These are phyloP conservation scores for Tachina fera DNA, from an alignment of 2,888 invertebrate genomes.

Conservation along the genomic window DNA sequence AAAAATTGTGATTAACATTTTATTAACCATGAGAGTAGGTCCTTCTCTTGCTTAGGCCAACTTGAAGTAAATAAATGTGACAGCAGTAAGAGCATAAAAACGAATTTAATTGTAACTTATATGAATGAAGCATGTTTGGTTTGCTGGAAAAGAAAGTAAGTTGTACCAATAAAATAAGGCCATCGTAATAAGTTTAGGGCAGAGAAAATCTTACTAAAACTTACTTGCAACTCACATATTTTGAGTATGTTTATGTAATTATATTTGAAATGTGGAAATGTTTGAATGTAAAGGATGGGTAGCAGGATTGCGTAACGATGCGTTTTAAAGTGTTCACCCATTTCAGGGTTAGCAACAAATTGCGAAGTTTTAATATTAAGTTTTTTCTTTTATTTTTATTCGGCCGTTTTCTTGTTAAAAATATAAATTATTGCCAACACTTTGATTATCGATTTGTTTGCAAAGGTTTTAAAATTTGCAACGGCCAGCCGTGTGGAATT, in stretches of 20 bases:
- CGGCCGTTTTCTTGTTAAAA: no score
- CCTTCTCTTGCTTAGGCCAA: conserved; percentile 47
- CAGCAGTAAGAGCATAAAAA: conserved; percentile 7
- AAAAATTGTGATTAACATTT: conserved; percentile 39
- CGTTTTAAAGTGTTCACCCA: no score
- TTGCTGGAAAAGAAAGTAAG: background rate
- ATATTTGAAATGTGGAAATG: no score
- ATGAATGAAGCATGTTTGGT: conserved; percentile 7
- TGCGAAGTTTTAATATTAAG: no score
- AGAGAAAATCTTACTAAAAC: background rate
- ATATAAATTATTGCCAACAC: no score
- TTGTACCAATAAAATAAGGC: background rate
- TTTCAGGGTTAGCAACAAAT: no score
- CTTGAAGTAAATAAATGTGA: conserved; percentile 30
- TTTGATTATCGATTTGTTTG: no score
- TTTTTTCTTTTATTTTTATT: no score
- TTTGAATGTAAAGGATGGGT: no score
- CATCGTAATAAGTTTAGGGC: conserved; percentile 5
- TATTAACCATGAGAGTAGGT: conserved; percentile 53
- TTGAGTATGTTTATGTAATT: background rate
- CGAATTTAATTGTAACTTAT: conserved; percentile 56
- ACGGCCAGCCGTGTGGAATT: no score
- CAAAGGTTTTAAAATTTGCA: no score
- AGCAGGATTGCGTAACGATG: no score
- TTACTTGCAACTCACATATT: background rate